These are phyloP conservation scores for Oxyruncus cristatus DNA, from an alignment of 2,113 vertebrate species.

Conservation along the genomic window DNA sequence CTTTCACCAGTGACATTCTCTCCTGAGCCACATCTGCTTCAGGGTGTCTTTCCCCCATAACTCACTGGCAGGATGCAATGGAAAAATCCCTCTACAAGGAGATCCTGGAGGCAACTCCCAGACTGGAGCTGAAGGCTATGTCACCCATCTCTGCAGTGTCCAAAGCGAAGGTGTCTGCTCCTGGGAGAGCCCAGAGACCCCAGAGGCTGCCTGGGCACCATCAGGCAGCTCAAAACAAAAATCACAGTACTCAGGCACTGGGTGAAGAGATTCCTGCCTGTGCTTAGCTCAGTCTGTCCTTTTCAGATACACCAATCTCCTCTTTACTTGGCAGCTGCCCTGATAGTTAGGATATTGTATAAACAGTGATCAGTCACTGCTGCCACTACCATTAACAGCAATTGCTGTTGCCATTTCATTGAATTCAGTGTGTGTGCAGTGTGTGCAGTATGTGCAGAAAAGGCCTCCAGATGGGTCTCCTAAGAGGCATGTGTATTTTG, in stretches of 20 bases:
- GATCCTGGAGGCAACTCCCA: neutral
- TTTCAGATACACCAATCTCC: neutral
- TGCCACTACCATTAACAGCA: neutral
- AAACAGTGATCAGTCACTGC: neutral
- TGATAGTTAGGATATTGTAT: neutral
- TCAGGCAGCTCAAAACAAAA: neutral
- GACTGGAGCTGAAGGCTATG: neutral
- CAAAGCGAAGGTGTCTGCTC: neutral
- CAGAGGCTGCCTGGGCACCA: neutral
- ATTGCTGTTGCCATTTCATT: neutral
- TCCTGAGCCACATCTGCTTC: neutral
- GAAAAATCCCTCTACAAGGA: neutral
- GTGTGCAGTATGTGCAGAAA: neutral
- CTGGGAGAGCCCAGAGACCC: neutral
- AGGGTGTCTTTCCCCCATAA: neutral
- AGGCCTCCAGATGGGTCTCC: neutral
- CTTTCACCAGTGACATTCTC: neutral
- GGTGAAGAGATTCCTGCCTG: neutral
- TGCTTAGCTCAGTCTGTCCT: neutral
- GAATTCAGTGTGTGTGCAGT: neutral
- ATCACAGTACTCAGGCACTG: neutral
- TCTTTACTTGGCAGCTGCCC: conserved; percentile 1
- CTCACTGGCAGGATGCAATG: neutral
- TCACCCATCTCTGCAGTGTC: neutral
- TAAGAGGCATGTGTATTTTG: neutral